Conservation (phyloP, 2,797 vertebrate genomes). For the Syngnathus acus region DNA sequence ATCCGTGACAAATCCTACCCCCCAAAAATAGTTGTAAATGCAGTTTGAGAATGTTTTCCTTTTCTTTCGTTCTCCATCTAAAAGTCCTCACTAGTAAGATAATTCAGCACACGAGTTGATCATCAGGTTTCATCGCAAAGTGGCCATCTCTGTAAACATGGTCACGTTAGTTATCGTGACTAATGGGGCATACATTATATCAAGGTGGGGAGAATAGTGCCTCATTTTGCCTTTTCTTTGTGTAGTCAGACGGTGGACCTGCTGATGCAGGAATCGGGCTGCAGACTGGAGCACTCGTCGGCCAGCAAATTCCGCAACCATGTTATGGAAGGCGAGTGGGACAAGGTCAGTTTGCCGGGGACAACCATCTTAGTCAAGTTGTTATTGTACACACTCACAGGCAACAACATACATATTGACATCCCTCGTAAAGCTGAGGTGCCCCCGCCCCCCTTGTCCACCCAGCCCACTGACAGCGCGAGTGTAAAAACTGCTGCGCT, state of each 20-base stretch:
- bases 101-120: not conserved
- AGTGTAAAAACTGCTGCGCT: constrained; percentile 64
- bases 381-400: not conserved
- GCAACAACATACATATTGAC: too few species aligned
- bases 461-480: not conserved
- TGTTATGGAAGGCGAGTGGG: constrained; percentile 99
- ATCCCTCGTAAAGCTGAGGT: not conserved
- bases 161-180: too few species aligned
- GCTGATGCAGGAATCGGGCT: constrained; percentile 99
- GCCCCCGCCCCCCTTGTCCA: not conserved
- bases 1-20: not conserved
- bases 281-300: constrained; percentile 97
- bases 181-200: not conserved
- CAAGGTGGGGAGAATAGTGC: not conserved
- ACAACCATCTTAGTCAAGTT: constrained; percentile 9
- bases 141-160: constrained; percentile 19
- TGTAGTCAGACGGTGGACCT: constrained; percentile 98
- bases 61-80: not conserved
- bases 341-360: constrained; percentile 80
- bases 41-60: not conserved
- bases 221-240: constrained; percentile 1
- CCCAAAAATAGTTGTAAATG: not conserved
- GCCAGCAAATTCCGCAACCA: constrained; percentile 99
- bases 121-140: constrained; percentile 10
- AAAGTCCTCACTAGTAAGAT: not conserved